Conservation (phyloP, 2,797 vertebrate genomes). For the Pyrocephalus nanus region DNA sequence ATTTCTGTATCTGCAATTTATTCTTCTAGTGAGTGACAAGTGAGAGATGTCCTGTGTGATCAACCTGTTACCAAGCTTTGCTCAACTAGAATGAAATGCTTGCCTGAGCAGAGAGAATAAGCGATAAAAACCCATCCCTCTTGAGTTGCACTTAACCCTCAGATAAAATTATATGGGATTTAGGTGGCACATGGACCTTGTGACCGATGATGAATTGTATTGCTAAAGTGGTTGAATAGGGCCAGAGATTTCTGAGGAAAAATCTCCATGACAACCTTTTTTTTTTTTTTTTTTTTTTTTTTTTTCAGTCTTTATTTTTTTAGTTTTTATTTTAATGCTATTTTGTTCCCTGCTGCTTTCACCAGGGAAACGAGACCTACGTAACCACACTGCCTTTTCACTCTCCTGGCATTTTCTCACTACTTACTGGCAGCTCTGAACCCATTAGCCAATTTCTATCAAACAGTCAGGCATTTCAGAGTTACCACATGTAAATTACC, state of each 20-base stretch:
- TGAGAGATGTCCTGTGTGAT: not conserved
- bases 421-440: not conserved
- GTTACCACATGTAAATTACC: not conserved
- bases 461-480: not conserved
- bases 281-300: not conserved
- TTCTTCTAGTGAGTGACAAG: not conserved
- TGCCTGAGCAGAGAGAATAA: not conserved
- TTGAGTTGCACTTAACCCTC: not conserved
- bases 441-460: not conserved
- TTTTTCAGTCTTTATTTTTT: not conserved
- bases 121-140: not conserved
- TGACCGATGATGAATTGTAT: not conserved
- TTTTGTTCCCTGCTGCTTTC: conserved; percentile 10
- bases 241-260: not conserved
- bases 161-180: not conserved
- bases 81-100: not conserved
- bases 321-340: not conserved
- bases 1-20: not conserved
- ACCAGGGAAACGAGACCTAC: not conserved
- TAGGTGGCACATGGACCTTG: not conserved
- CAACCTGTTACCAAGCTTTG: not conserved
- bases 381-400: not conserved
- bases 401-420: not conserved
- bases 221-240: not conserved
- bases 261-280: not conserved